These are phyloP conservation scores for Gymnocephalus cernua DNA, from an alignment of 2,113 vertebrate genomes.

Conservation along the genomic window DNA sequence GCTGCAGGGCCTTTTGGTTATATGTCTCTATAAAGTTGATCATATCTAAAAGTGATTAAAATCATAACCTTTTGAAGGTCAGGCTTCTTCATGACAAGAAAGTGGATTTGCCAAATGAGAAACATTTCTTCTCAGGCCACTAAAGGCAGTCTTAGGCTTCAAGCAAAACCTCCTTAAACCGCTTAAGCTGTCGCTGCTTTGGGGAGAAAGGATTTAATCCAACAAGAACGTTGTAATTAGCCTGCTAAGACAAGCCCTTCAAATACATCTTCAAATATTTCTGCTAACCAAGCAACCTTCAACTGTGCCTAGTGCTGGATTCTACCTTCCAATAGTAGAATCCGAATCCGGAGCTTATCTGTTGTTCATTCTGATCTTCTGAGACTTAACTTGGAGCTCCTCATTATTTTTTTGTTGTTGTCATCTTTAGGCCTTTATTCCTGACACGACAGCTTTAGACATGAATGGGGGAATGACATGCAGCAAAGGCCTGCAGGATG, in stretches of 20 bases:
- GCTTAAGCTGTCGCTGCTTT: conserved; percentile 25
- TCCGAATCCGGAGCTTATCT: too few relatives aligned
- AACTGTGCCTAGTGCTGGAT: neutral
- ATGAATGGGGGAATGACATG: too few relatives aligned
- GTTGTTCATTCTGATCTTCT: too few relatives aligned
- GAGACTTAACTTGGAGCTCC: too few relatives aligned
- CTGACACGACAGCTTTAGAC: too few relatives aligned
- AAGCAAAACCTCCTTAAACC: conserved; percentile 8
- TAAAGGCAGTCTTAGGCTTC: conserved; percentile 4
- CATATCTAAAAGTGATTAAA: conserved; percentile 28
- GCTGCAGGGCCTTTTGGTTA: neutral
- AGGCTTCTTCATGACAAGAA: conserved; percentile 1
- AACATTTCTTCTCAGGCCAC: conserved; percentile 19
- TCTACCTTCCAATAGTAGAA: neutral
- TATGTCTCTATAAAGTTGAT: neutral
- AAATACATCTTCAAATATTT: conserved; percentile 9
- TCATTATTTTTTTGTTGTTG: too few relatives aligned
- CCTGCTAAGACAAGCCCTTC: conserved; percentile 6
- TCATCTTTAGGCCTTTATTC: too few relatives aligned
- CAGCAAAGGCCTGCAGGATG: too few relatives aligned
- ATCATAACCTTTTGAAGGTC: conserved; percentile 33
- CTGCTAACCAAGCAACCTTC: neutral
- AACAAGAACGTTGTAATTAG: conserved; percentile 45
- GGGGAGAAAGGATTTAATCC: conserved; percentile 12
- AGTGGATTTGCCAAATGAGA: conserved; percentile 33